A percentile compares a stretch with the other conserved stretches of the same genome.
Conservation (phyloP, 2,888 invertebrate genomes). For the Cosmorhoe ocellata region DNA sequence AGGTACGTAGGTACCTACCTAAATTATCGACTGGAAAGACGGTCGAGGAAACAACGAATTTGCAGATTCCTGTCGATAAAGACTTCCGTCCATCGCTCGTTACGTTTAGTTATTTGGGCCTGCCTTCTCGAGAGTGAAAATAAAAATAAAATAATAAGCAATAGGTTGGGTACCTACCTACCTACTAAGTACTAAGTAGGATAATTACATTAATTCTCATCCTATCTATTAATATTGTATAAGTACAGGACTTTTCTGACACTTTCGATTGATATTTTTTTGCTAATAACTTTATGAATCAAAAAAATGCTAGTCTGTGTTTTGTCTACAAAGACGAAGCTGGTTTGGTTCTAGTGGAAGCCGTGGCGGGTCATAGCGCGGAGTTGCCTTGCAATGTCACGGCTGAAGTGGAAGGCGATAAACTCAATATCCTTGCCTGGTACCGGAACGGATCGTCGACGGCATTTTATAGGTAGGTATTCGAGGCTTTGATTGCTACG, state of each 20-base stretch:
- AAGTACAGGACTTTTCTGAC: too few relatives aligned
- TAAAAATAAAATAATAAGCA: neutral
- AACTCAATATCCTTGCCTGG: constrained; percentile 68
- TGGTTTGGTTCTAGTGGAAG: constrained; percentile 58
- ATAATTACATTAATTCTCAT: too few relatives aligned
- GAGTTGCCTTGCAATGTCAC: constrained; percentile 71
- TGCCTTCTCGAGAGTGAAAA: neutral
- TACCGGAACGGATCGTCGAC: constrained; percentile 62
- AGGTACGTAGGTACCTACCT: too few relatives aligned
- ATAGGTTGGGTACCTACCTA: too few relatives aligned
- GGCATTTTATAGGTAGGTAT: constrained; percentile 70
- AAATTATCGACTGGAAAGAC: neutral
- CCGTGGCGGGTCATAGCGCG: constrained; percentile 61
- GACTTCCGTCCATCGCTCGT: constrained; percentile 12
- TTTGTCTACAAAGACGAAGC: too few relatives aligned
- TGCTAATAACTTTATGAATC: too few relatives aligned
- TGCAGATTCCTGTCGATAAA: constrained; percentile 20
- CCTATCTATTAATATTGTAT: too few relatives aligned
- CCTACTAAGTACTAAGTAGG: too few relatives aligned
- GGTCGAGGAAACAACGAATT: constrained; percentile 19
- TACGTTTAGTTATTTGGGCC: constrained; percentile 9
- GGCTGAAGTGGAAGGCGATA: constrained; percentile 58
- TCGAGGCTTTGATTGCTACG: too few relatives aligned
- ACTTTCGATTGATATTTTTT: too few relatives aligned
- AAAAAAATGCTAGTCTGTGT: too few relatives aligned